Base-by-base conservation (phyloP, 2,113 vertebrate genomes). In the Boleophthalmus pectinirostris region DNA sequence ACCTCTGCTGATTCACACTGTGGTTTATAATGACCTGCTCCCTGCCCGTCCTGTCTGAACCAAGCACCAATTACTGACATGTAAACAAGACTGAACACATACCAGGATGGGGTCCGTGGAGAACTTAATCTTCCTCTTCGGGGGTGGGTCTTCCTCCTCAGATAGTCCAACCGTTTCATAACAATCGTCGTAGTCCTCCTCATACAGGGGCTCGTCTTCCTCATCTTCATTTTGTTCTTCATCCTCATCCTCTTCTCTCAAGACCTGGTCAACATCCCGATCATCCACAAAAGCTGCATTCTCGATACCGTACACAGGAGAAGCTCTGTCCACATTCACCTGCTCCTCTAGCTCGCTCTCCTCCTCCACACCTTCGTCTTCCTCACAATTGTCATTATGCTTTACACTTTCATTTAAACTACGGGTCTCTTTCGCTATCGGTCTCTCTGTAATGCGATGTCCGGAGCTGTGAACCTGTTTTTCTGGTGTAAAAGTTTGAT, bases 241-340 rank as follows among this genome's bases (percentile, higher is more conserved):
- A 2, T 70, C 90, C 2, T 95, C 94, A 6, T 87, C 79, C 7
- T 93, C 91, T 69, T 94, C 88, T 73, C 78, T 84, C 74, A 93
- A 86, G 86, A 88, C 85, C 77, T 90, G 66, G 45, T 95, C 94
- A 29, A 82, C 78, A 79, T 94, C 94, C 82, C 89, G 94, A 69
- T 95, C 94, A 82, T 96, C 95, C 85, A 95, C 93, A 93, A 97
- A 97, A 46, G 94, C 96, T 66, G 90, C 95, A 49, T 97, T 97
- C 87, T 96, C 96, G 77, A 97, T 96, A 47, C 96, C 96, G 70
- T 93, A 95, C 82, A 79, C 86, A 2, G 94, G 89, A 68, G 92
- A 92, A 47, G 78, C 88, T 72, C 80, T 83, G 35, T 89, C 89
- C 60, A 74, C 83, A 64, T 83, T 89, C 69, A 86, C 92, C 38